Conservation (phyloP, 2,797 vertebrate species). For the Xiphorhynchus erythropygius region DNA sequence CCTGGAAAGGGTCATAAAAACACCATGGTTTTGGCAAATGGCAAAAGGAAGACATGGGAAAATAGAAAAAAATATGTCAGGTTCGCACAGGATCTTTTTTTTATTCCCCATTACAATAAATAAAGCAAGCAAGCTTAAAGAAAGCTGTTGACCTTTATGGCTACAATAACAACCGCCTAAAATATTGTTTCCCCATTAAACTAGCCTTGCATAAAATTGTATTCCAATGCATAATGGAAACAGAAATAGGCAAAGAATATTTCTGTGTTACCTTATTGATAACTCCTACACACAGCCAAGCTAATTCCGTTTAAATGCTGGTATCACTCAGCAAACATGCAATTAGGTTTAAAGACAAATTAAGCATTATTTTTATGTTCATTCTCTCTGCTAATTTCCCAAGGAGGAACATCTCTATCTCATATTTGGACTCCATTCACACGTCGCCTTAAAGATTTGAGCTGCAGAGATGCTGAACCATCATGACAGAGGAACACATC, state of each 20-base stretch:
- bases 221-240: conserved; percentile 32
- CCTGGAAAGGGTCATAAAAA: conserved; percentile 61
- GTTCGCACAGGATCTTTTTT: neutral
- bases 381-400: conserved; percentile 23
- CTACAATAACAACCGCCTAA: conserved; percentile 44
- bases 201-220: conserved; percentile 64
- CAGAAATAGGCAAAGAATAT: conserved; percentile 20
- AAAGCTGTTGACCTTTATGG: conserved; percentile 51
- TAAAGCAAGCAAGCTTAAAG: conserved; percentile 6
- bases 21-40: rapidly evolving
- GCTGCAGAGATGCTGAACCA: neutral
- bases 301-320: conserved; percentile 51
- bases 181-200: conserved; percentile 64
- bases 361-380: conserved; percentile 59
- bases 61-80: neutral
- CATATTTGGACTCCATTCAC: neutral
- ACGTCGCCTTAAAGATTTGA: neutral
- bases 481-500: neutral
- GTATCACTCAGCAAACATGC: conserved; percentile 42
- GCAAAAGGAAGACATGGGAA: neutral
- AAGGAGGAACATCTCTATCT: neutral
- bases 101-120: rapidly evolving
- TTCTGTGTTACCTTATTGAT: conserved; percentile 45
- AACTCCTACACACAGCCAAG: conserved; percentile 32
- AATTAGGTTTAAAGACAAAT: conserved; percentile 54